These are phyloP conservation scores for Diploptera punctata DNA, from an alignment of 2,888 invertebrate genomes.

Conservation along the genomic window DNA sequence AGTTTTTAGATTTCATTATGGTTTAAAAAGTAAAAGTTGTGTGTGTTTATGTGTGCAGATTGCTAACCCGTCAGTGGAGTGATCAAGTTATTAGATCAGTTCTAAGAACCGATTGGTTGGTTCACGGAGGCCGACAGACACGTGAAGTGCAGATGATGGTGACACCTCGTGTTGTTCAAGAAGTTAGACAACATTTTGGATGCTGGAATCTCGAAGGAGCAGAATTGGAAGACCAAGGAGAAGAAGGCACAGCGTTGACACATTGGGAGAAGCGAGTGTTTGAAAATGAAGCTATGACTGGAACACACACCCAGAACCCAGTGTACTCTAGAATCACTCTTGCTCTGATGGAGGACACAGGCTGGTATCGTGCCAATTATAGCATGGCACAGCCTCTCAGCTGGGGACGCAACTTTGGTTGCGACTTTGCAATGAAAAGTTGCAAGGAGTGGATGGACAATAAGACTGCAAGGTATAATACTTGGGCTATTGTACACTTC, in stretches of 20 bases:
- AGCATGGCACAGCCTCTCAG: constrained; percentile 82
- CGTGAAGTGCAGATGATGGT: constrained; percentile 86
- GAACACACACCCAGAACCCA: constrained; percentile 97
- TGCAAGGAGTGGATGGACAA: constrained; percentile 96
- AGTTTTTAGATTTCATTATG: too few relatives aligned
- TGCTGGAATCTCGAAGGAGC: constrained; percentile 91
- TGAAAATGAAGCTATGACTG: constrained; percentile 99
- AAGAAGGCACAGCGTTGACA: constrained; percentile 94
- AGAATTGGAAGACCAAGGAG: constrained; percentile 97
- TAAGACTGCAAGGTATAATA: constrained; percentile 69
- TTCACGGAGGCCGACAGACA: constrained; percentile 75
- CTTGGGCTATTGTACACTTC: too few relatives aligned
- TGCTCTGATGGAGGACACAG: constrained; percentile 97
- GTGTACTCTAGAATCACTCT: constrained; percentile 94
- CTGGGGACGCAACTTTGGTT: constrained; percentile 93
- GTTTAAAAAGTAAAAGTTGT: too few relatives aligned
- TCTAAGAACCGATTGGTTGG: constrained; percentile 72
- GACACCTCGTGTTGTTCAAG: constrained; percentile 87
- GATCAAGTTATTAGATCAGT: constrained; percentile 78
- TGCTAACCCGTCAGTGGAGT: constrained; percentile 95
- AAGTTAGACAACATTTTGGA: constrained; percentile 88
- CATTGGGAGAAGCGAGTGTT: constrained; percentile 99
- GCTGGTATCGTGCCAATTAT: constrained; percentile 95
- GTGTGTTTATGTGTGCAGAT: constrained; percentile 58
- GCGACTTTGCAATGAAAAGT: constrained; percentile 91